phyloP scores from a whole-genome alignment of 2,888 invertebrate species.

The Oscheius sp. region DNA sequence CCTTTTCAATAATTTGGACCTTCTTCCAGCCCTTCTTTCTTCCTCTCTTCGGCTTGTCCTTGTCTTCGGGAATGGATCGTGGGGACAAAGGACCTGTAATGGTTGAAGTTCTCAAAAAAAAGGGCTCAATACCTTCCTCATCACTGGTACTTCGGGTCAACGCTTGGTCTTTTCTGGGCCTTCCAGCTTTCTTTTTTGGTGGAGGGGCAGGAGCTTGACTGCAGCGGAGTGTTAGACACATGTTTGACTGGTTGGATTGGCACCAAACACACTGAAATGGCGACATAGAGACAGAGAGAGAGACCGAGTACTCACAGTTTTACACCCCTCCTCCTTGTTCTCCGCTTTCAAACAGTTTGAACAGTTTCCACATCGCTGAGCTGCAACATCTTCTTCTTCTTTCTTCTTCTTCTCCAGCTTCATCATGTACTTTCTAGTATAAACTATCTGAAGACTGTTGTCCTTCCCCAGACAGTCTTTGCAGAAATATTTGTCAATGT shows the following conservation, averaged over 20 bases:
- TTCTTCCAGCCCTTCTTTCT: slow-evolving; percentile 44
- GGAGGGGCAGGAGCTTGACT: slow-evolving; percentile 1
- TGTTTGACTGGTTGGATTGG: not conserved
- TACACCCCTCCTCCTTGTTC: not conserved
- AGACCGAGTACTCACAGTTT: slow-evolving; percentile 8
- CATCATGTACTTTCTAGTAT: slow-evolving; percentile 8
- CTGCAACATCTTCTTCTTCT: slow-evolving; percentile 16
- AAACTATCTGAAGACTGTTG: slow-evolving; percentile 13
- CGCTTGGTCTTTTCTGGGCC: slow-evolving; percentile 18
- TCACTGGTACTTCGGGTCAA: slow-evolving; percentile 15
- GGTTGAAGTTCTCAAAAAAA: not conserved
- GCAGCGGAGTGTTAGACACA: slow-evolving; percentile 23
- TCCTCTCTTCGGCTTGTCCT: slow-evolving; percentile 47
- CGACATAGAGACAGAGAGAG: too few species aligned
- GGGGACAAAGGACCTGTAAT: too few species aligned
- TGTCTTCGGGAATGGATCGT: not conserved
- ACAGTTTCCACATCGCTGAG: slow-evolving; percentile 21
- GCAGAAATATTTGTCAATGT: slow-evolving; percentile 31
- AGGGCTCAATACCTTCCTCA: not conserved
- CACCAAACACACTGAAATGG: slow-evolving; percentile 17
- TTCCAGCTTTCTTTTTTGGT: slow-evolving; percentile 26
- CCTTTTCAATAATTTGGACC: not conserved
- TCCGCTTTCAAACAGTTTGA: not conserved
- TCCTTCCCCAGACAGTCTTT: slow-evolving; percentile 19
- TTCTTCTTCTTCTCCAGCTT: slow-evolving; percentile 13